A percentile compares a stretch with the other conserved stretches of the same genome.
Evolutionary conservation across 2,113 vertebrate species (phyloP).

Genomic region (Okapia johnstoni): DNA sequence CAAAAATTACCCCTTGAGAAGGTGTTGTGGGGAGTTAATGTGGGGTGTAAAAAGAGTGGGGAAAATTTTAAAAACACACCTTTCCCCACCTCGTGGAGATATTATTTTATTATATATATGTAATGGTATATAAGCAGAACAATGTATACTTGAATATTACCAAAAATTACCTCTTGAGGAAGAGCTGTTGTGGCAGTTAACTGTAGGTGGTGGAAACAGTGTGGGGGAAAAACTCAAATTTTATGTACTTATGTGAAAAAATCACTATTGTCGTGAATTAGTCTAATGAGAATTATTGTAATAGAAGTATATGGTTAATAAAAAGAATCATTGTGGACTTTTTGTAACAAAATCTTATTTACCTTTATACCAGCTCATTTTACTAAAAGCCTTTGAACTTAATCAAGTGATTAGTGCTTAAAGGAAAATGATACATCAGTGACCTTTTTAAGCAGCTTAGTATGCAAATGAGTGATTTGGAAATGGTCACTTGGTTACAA

Average conservation of each 20-base stretch:
- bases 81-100: too few relatives aligned
- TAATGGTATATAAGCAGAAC: neutral
- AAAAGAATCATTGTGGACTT: neutral
- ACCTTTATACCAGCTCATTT: neutral
- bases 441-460: neutral
- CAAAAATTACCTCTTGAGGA: neutral
- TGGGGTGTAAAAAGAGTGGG: too few relatives aligned
- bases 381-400: neutral
- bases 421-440: neutral
- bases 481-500: constrained; percentile 18
- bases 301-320: neutral
- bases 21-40: too few relatives aligned
- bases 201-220: neutral
- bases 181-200: neutral
- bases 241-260: neutral
- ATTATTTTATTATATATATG: too few relatives aligned
- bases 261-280: neutral
- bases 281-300: neutral
- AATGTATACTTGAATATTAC: neutral
- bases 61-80: neutral
- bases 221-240: neutral
- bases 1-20: too few relatives aligned
- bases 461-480: neutral
- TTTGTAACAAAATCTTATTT: neutral
- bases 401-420: neutral